Percentiles rank a stretch among this genome's conserved stretches.
Evolutionary conservation across 2,888 invertebrate genomes (phyloP).

Genomic region (Drosophila heteroneura): DNA sequence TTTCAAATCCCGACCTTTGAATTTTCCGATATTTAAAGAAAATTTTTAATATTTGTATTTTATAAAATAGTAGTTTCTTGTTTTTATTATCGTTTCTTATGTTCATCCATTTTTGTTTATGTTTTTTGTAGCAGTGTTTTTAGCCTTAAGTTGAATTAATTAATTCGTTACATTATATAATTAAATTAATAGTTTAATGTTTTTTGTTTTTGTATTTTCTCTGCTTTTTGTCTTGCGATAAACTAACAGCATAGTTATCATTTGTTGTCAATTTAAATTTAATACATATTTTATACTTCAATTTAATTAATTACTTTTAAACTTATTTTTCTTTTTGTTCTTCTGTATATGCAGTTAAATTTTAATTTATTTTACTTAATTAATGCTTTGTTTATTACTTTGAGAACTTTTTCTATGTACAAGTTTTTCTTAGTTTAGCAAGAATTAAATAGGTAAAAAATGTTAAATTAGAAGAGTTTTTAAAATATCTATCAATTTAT

Average conservation of each 20-base stretch:
- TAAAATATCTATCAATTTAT: not conserved
- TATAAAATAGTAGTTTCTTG: conserved; percentile 82
- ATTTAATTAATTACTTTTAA: conserved; percentile 66
- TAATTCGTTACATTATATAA: conserved; percentile 71
- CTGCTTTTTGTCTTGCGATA: conserved; percentile 43
- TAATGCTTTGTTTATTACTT: conserved; percentile 52
- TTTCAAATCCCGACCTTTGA: too few relatives aligned
- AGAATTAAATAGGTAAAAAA: conserved; percentile 13
- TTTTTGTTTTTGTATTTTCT: conserved; percentile 68
- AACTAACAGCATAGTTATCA: conserved; percentile 68
- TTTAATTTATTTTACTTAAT: conserved; percentile 63
- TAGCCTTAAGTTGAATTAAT: conserved; percentile 76
- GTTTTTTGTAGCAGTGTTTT: conserved; percentile 63
- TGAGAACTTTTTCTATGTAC: conserved; percentile 66
- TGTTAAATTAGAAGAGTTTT: not conserved
- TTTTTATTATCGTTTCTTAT: conserved; percentile 76
- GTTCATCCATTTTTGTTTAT: conserved; percentile 60
- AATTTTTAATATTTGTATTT: conserved; percentile 54
- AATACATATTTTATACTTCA: conserved; percentile 62
- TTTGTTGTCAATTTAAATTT: conserved; percentile 60
- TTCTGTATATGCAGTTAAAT: conserved; percentile 59
- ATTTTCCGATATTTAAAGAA: not conserved
- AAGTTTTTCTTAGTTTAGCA: conserved; percentile 40
- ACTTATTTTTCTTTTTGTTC: conserved; percentile 48
- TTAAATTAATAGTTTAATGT: conserved; percentile 83